Conservation (phyloP, 1,140 invertebrate species). For the Druon quercuslanigerum region DNA sequence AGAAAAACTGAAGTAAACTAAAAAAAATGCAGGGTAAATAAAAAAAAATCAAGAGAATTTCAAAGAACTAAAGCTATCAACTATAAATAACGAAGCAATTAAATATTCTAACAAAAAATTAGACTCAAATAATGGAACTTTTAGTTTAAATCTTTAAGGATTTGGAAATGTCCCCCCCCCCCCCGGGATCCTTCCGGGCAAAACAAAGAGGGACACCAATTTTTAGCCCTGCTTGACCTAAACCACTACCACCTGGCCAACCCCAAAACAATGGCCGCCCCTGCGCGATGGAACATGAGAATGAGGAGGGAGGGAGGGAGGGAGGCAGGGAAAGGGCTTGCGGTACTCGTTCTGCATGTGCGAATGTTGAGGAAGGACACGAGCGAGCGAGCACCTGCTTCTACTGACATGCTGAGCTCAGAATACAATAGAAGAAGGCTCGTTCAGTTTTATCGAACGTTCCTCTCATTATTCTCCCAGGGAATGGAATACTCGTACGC, state of each 20-base stretch:
- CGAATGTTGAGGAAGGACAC: slow-evolving; percentile 29
- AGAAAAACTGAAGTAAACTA: too few species aligned
- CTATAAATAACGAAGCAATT: too few species aligned
- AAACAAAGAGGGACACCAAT: not conserved
- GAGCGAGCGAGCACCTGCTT: slow-evolving; percentile 7
- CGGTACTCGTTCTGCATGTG: slow-evolving; percentile 28
- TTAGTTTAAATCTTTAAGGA: too few species aligned
- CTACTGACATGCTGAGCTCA: slow-evolving; percentile 27
- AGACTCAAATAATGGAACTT: too few species aligned
- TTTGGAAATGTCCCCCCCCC: too few species aligned
- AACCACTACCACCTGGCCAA: not conserved
- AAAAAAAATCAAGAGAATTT: too few species aligned
- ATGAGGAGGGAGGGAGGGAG: not conserved
- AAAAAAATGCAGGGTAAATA: too few species aligned
- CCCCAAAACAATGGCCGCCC: slow-evolving; percentile 11
- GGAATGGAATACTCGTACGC: not conserved
- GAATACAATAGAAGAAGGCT: slow-evolving; percentile 26
- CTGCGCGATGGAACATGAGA: slow-evolving; percentile 22
- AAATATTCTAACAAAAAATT: too few species aligned
- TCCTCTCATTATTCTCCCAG: not conserved
- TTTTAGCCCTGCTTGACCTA: slow-evolving; percentile 14
- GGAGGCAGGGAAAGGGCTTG: not conserved
- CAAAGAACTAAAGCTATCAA: too few species aligned
- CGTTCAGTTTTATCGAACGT: slow-evolving; percentile 9
- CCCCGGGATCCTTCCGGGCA: too few species aligned